phyloP scores from a whole-genome alignment of 53 echinoderm and acorn worm species.

The Zoroaster sp. region DNA sequence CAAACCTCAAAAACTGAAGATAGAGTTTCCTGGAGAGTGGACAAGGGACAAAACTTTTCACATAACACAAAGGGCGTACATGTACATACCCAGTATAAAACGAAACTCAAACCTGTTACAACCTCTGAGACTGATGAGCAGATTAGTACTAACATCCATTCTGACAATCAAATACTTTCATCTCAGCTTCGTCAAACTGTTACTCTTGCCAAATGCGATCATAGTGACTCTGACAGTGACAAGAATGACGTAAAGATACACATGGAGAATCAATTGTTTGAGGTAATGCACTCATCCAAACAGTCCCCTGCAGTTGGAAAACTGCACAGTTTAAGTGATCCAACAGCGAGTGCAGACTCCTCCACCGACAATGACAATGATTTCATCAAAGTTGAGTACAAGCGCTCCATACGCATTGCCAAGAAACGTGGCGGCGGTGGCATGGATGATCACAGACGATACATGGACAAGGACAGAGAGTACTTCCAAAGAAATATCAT shows the following conservation, averaged over 20 bases:
- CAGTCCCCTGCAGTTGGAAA: neutral
- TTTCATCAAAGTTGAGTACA: slow-evolving; percentile 40
- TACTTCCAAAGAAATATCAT: neutral
- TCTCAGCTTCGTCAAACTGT: neutral
- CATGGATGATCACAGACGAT: slow-evolving; percentile 29
- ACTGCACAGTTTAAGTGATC: slow-evolving; percentile 24
- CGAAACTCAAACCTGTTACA: neutral
- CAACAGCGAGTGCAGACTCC: slow-evolving; percentile 7
- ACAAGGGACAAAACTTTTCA: neutral
- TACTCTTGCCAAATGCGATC: slow-evolving; percentile 7
- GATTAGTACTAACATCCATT: neutral
- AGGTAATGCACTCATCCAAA: neutral
- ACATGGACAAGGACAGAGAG: slow-evolving; percentile 41
- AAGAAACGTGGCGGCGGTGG: slow-evolving; percentile 20
- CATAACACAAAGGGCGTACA: neutral
- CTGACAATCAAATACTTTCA: neutral
- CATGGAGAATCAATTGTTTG: neutral
- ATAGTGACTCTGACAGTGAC: slow-evolving; percentile 43
- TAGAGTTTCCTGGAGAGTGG: neutral
- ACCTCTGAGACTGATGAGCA: neutral
- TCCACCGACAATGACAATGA: slow-evolving; percentile 34
- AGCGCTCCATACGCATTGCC: neutral
- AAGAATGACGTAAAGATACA: neutral
- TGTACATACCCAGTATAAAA: neutral
- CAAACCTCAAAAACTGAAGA: neutral